Conservation (phyloP, 2,113 vertebrate species). For the Scopus umbretta region DNA sequence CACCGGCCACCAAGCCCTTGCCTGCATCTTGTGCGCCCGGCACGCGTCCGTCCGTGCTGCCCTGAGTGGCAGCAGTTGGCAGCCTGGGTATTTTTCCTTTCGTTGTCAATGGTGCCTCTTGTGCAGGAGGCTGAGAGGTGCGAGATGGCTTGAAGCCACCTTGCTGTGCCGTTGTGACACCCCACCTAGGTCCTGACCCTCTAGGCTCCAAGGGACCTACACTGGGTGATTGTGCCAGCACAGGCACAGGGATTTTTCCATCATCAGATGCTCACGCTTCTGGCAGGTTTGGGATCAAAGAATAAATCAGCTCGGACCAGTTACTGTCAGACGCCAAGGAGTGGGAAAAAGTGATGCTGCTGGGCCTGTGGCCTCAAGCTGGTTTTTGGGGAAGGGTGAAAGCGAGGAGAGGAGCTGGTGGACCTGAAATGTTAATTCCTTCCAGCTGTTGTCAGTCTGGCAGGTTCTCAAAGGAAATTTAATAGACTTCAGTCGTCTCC, state of each 20-base stretch:
- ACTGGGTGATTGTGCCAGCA: rapidly evolving
- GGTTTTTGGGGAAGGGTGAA: conserved; percentile 8
- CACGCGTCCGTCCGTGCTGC: neutral
- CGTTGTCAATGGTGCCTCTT: no score
- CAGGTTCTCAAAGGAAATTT: conserved; percentile 69
- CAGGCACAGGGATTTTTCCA: rapidly evolving
- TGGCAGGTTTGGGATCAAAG: neutral
- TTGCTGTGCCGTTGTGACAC: rapidly evolving
- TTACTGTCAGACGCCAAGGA: neutral
- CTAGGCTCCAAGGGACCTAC: neutral
- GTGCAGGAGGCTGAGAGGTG: neutral
- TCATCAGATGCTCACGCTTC: neutral
- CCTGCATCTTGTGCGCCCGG: neutral
- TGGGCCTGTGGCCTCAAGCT: neutral
- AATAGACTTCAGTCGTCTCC: conserved; percentile 62
- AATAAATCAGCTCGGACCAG: neutral
- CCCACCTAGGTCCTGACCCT: neutral
- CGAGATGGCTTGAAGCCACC: neutral
- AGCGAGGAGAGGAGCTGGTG: conserved; percentile 26
- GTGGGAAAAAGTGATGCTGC: conserved; percentile 41
- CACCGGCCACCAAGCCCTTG: rapidly evolving
- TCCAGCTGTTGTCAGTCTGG: conserved; percentile 70
- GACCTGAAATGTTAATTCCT: conserved; percentile 58
- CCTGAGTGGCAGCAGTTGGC: neutral
- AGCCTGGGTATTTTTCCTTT: neutral